phyloP scores from a whole-genome alignment of 2,888 invertebrate species.

The Subacronicta megacephala region DNA sequence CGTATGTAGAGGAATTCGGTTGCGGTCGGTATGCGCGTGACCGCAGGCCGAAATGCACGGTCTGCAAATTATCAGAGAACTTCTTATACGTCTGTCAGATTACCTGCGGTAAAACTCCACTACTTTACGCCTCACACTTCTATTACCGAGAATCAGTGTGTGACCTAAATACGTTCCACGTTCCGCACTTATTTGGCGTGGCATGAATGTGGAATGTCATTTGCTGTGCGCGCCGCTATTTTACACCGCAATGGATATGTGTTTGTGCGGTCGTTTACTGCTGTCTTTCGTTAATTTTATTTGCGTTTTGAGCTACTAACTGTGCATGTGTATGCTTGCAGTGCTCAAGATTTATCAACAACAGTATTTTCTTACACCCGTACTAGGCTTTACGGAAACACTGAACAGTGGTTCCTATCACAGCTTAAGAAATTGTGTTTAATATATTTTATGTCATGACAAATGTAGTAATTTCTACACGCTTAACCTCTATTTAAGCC shows the following conservation, averaged over 20 bases:
- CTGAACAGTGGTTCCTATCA: slow-evolving; percentile 68
- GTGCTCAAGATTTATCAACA: slow-evolving; percentile 64
- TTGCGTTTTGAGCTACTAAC: slow-evolving; percentile 69
- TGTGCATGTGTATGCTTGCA: slow-evolving; percentile 65
- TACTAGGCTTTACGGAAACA: slow-evolving; percentile 60
- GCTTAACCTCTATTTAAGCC: slow-evolving; percentile 55
- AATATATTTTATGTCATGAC: slow-evolving; percentile 64
- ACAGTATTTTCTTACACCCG: slow-evolving; percentile 64
- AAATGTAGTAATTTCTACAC: slow-evolving; percentile 46
- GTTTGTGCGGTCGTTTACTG: slow-evolving; percentile 71
- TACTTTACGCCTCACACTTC: slow-evolving; percentile 72
- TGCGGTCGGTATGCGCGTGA: slow-evolving; percentile 78
- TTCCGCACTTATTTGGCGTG: slow-evolving; percentile 78
- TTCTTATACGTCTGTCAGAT: slow-evolving; percentile 76
- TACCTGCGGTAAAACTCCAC: slow-evolving; percentile 81
- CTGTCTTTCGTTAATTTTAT: slow-evolving; percentile 74
- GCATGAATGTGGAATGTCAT: slow-evolving; percentile 81
- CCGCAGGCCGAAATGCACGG: slow-evolving; percentile 82
- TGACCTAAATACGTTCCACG: slow-evolving; percentile 80
- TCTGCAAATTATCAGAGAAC: slow-evolving; percentile 81
- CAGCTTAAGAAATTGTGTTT: slow-evolving; percentile 64
- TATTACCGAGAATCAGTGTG: slow-evolving; percentile 82
- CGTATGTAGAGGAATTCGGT: slow-evolving; percentile 74
- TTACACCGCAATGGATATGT: slow-evolving; percentile 77
- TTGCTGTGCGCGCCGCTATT: slow-evolving; percentile 78